Evolutionary conservation across 1,140 invertebrate species (phyloP), one percentile per base, ranked within the genome.

Genomic region (Popillia japonica): DNA sequence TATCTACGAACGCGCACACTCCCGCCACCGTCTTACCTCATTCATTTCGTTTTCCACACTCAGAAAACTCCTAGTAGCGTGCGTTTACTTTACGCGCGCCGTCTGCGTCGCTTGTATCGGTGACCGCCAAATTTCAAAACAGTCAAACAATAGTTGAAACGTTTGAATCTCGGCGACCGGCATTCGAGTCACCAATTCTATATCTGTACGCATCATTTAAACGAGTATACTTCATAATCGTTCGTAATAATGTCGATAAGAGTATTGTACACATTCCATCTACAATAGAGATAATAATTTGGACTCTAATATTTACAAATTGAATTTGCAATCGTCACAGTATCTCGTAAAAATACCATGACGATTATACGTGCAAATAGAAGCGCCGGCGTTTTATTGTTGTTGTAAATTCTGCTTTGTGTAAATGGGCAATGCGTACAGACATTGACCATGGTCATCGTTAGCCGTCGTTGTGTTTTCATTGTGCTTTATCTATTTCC

Each of bases 91-190:
- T 74, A 48, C 77, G 48, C 77, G 77, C 72, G 68, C 27, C 41
- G 27, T 42, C 68, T 48, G 27, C 44, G 68, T 73, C 77, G 77
- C 77, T 78, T 40, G 77, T 42, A 78, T 68, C 77, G 77, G 27
- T 42, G 41, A 72, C 61, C 77, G 77, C 68, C 68, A 78, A 78
- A 72, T 78, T 78, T 78, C 23, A 78, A 77, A 64, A 74, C 34
- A n/a, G 11, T 9, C 14, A 41, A 40, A 74, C 14, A 74, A 74
- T 44, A 34, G 72, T 34, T 34, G 14, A 74, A 74, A 40, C 72
- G 41, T 17, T 11, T 23, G 7, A 40, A n/a, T 9, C 27, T 14
- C 27, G 22, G 14, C 27, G 10, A 68, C 17, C 61, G 61, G 61
- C 20, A 34, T 68, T 34, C 64, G 48, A n/a, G 11, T 68, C 61